These are phyloP conservation scores for Brachionus plicatilis DNA, from an alignment of 1,140 invertebrate species.

Conservation along the genomic window DNA sequence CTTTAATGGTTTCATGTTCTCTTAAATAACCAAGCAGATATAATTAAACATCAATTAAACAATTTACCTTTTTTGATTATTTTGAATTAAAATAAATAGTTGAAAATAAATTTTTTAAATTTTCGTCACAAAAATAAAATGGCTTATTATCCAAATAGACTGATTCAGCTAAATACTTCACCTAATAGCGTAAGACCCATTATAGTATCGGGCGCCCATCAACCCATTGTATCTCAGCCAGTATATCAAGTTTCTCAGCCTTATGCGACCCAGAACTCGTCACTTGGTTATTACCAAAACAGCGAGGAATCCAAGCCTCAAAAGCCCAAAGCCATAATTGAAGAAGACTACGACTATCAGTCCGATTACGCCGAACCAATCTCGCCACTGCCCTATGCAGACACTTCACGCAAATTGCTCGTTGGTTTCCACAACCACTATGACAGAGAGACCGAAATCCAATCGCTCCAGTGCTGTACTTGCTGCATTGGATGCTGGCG, in stretches of 20 bases:
- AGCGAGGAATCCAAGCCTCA: background rate
- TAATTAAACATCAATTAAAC: background rate
- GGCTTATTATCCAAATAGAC: constrained; percentile 4
- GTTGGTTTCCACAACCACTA: constrained; percentile 10
- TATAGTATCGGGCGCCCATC: background rate
- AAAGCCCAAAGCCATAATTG: background rate
- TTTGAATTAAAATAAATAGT: background rate
- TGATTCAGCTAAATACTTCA: background rate
- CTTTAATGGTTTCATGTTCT: background rate
- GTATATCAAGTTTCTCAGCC: background rate
- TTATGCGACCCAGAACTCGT: background rate
- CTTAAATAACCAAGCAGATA: background rate
- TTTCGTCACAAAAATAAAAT: background rate
- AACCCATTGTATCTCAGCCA: background rate
- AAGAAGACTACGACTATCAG: background rate
- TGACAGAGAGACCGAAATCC: constrained; percentile 28
- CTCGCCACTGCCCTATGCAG: background rate
- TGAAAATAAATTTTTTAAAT: background rate
- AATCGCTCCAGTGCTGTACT: constrained; percentile 31
- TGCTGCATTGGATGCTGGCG: constrained; percentile 33
- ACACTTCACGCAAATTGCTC: background rate
- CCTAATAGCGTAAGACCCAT: background rate
- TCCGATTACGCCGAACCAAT: background rate
- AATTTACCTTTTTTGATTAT: background rate
- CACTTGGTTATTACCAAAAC: background rate